Base-by-base conservation (phyloP, 2,797 vertebrate species). In the Odontamblyopus lacepedii region DNA sequence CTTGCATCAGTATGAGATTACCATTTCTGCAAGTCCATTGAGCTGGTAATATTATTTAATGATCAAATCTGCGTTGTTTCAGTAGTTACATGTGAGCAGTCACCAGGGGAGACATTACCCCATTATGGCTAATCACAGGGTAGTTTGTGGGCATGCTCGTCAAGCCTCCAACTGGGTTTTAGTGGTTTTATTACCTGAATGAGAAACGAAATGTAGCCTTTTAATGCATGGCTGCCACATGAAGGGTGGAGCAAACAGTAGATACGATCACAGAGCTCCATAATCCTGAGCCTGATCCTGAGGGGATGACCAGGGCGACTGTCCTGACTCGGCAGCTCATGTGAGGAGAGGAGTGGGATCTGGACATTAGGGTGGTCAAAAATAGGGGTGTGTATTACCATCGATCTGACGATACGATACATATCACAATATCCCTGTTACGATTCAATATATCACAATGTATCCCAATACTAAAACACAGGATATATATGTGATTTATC, bases 251-350 rank as follows among this genome's bases (percentile, higher is more conserved):
- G 76, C 2, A 65, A 3, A 23, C 62, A 65, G 41, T n/a, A 32
- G 83, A 86, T 79, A 55, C 77, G 78, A 89, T 87, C 82, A 82
- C 63, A 8, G 44, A 41, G 76, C 75, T 69, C 75, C 69, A 57
- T 85, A 79, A 85, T 74, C 82, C 27, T 12, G 63, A 38, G 35
- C 30, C 13, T 59, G 82, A 82, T 80, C 83, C 59, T 68, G 48
- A 71, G 35, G 35, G 35, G 35, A 38, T 5, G 71, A 81, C 72
- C 70, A 29, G 70, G 75, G 71, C 64, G 38, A 72, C 78, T 18
- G 57, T 78, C 75, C 71, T 26, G 8, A 61, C 74, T 62, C 15
- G 12, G 26, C 50, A 26, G 35, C 8, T 38, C 35, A 38, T 8
- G 35, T 38, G 35, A 38, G 8, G 35, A 38, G 35, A 38, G 0